Percentiles rank a stretch among this genome's conserved stretches.
phyloP scores from a whole-genome alignment of 1,140 invertebrate genomes.

The Camponotus floridanus region DNA sequence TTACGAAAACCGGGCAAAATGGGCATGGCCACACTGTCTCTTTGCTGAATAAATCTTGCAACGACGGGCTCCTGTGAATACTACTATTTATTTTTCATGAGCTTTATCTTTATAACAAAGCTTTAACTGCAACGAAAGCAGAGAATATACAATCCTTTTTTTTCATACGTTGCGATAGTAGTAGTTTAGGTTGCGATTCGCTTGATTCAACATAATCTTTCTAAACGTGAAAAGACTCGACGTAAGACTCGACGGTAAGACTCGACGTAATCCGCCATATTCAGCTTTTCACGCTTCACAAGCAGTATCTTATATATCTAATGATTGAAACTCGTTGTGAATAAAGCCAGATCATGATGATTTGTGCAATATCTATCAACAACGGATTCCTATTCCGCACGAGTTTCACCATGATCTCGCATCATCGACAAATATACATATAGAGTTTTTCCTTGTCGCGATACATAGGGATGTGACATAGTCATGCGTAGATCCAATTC shows the following conservation, averaged over 20 bases:
- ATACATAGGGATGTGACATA: slow-evolving; percentile 50
- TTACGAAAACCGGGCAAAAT: slow-evolving; percentile 42
- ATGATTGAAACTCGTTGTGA: slow-evolving; percentile 64
- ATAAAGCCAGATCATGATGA: slow-evolving; percentile 70
- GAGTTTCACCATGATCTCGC: slow-evolving; percentile 69
- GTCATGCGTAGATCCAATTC: slow-evolving; percentile 62
- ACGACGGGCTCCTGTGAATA: slow-evolving; percentile 76
- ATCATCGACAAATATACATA: slow-evolving; percentile 71
- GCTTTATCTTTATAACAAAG: slow-evolving; percentile 74
- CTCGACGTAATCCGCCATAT: slow-evolving; percentile 36
- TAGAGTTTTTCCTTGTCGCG: slow-evolving; percentile 64
- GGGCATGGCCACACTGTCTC: slow-evolving; percentile 32
- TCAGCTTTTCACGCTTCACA: slow-evolving; percentile 54
- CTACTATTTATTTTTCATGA: slow-evolving; percentile 78
- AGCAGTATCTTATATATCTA: slow-evolving; percentile 66
- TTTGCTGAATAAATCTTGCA: slow-evolving; percentile 72
- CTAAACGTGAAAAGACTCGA: slow-evolving; percentile 55
- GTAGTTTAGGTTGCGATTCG: slow-evolving; percentile 60
- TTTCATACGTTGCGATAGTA: slow-evolving; percentile 70
- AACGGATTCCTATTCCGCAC: slow-evolving; percentile 72
- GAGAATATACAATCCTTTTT: slow-evolving; percentile 79
- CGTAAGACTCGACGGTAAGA: slow-evolving; percentile 36
- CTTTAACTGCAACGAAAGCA: slow-evolving; percentile 78
- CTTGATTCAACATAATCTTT: slow-evolving; percentile 65
- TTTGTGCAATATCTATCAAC: slow-evolving; percentile 70